phyloP scores from a whole-genome alignment of 2,797 vertebrate genomes.

The Coregonus suidteri region DNA sequence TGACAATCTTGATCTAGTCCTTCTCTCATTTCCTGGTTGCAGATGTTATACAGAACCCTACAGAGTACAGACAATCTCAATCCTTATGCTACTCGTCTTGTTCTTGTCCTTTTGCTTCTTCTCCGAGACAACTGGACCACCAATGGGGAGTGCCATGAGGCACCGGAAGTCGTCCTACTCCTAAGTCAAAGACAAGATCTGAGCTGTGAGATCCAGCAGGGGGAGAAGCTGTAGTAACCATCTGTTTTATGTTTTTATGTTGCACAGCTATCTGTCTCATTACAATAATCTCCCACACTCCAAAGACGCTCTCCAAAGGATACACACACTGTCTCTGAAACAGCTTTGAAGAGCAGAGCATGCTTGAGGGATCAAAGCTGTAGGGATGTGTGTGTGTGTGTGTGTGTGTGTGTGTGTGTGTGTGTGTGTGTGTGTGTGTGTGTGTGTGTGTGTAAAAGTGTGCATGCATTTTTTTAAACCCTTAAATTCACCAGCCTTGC shows the following conservation, averaged over 20 bases:
- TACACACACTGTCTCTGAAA: slow-evolving; percentile 37
- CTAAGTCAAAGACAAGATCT: slow-evolving; percentile 13
- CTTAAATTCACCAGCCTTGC: neutral
- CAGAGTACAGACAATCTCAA: slow-evolving; percentile 26
- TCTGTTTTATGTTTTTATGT: slow-evolving; percentile 34
- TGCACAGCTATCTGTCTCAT: slow-evolving; percentile 43
- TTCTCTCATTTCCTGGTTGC: slow-evolving; percentile 51
- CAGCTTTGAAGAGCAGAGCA: slow-evolving; percentile 49
- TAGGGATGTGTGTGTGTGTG: slow-evolving; percentile 19
- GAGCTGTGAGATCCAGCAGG: slow-evolving; percentile 40
- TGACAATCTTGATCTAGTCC: slow-evolving; percentile 45
- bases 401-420: neutral
- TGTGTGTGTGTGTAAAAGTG: neutral
- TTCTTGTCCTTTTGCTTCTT: neutral
- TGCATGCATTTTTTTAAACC: neutral
- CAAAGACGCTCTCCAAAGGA: slow-evolving; percentile 40
- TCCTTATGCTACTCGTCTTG: slow-evolving; percentile 10
- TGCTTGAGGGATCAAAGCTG: slow-evolving; percentile 37
- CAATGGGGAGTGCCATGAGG: slow-evolving; percentile 21
- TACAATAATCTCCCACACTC: slow-evolving; percentile 54
- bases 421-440: neutral
- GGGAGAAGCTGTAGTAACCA: slow-evolving; percentile 25
- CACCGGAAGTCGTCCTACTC: slow-evolving; percentile 15
- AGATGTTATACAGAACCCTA: slow-evolving; percentile 26
- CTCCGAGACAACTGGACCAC: slow-evolving; percentile 28